These are phyloP conservation scores for Drosophila formosana DNA, from an alignment of 2,888 invertebrate genomes.

Conservation along the genomic window DNA sequence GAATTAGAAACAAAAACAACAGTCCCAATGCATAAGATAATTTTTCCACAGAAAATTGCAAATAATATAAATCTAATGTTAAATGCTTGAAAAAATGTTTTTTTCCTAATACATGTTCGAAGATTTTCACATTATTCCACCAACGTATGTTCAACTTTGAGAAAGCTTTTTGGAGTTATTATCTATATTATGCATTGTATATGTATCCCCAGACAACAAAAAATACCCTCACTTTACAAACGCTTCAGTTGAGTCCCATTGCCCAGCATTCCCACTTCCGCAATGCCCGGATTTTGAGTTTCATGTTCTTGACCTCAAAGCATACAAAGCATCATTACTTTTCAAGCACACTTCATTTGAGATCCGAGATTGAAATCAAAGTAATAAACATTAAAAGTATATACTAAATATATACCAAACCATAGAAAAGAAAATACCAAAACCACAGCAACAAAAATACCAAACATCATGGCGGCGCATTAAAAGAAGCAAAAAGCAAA, in stretches of 20 bases:
- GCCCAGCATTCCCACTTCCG: background rate
- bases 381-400: constrained; percentile 36
- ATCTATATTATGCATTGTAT: constrained; percentile 28
- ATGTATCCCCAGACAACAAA: constrained; percentile 31
- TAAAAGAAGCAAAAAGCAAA: constrained; percentile 9
- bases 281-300: constrained; percentile 57
- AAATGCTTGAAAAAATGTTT: too few relatives aligned
- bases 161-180: constrained; percentile 60
- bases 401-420: constrained; percentile 46
- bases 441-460: constrained; percentile 17
- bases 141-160: constrained; percentile 47
- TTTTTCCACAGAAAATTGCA: too few relatives aligned
- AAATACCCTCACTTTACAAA: constrained; percentile 19
- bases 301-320: constrained; percentile 33
- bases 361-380: constrained; percentile 49
- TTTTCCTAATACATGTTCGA: too few relatives aligned
- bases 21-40: background rate
- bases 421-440: constrained; percentile 18
- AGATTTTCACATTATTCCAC: constrained; percentile 31
- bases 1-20: background rate
- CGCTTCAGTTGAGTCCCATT: constrained; percentile 46
- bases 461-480: constrained; percentile 1
- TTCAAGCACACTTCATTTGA: constrained; percentile 67
- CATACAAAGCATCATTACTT: constrained; percentile 75
- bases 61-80: too few relatives aligned